phyloP scores from a whole-genome alignment of 2,888 invertebrate genomes.

The Phasia obesa region DNA sequence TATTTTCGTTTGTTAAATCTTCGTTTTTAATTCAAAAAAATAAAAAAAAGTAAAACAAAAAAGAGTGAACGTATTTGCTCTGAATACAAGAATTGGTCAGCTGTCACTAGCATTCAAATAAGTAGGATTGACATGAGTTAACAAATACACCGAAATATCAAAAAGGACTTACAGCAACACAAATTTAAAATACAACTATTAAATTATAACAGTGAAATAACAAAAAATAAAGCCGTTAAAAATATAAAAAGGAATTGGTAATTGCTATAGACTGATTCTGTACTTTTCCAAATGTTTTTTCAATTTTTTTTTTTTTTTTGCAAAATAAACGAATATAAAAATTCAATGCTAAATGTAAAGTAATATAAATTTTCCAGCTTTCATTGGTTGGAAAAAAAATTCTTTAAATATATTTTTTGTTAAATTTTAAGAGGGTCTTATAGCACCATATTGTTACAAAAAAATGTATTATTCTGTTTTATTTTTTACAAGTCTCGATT shows the following conservation, averaged over 20 bases:
- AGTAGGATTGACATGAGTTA: background rate
- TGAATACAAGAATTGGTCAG: background rate
- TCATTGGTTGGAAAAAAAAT: background rate
- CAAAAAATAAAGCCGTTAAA: constrained; percentile 14
- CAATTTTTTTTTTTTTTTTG: constrained; percentile 2
- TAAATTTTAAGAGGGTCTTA: background rate
- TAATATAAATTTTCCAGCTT: background rate
- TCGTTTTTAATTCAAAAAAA: too few relatives aligned
- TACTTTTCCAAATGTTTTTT: background rate
- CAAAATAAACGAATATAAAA: background rate
- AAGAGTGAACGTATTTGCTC: too few relatives aligned
- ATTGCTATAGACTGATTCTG: constrained; percentile 9
- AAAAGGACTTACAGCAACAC: background rate
- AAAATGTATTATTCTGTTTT: background rate
- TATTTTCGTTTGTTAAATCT: too few relatives aligned
- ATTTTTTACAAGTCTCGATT: constrained; percentile 14
- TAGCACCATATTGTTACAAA: background rate
- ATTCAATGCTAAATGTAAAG: background rate
- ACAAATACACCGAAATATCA: background rate
- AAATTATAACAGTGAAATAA: constrained; percentile 18
- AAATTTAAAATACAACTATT: constrained; percentile 12
- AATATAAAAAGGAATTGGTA: constrained; percentile 27
- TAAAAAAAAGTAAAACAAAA: too few relatives aligned
- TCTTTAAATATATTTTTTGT: background rate
- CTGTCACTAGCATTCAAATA: constrained; percentile 10